These are phyloP conservation scores for Gymnothorax reevesii DNA, from an alignment of 2,797 vertebrate species.

Conservation along the genomic window DNA sequence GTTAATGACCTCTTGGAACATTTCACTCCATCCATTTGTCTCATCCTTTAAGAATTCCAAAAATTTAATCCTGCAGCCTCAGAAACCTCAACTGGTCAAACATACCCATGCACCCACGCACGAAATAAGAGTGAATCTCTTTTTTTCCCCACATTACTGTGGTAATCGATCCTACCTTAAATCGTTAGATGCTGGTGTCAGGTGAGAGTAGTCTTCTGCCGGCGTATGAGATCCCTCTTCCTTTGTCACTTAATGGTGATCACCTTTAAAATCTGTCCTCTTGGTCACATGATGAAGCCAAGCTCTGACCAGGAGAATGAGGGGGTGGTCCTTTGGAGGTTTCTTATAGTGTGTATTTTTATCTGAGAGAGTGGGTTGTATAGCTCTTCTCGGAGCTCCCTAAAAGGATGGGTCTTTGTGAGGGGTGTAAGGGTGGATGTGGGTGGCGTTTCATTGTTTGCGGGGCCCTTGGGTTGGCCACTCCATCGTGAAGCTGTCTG, in stretches of 20 bases:
- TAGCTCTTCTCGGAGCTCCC: conserved; percentile 57
- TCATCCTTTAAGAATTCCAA: not conserved
- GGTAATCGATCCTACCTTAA: conserved; percentile 36
- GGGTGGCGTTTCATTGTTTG: conserved; percentile 16
- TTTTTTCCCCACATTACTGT: conserved; percentile 5
- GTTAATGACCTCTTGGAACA: not conserved
- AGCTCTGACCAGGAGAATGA: conserved; percentile 43
- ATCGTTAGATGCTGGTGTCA: conserved; percentile 15
- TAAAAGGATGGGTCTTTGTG: conserved; percentile 56
- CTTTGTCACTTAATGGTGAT: not conserved
- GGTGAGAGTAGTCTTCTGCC: conserved; percentile 27
- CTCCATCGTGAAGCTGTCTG: not conserved
- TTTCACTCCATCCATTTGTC: not conserved
- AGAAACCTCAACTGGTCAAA: not conserved
- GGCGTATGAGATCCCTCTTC: not conserved
- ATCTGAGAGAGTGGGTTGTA: conserved; percentile 47
- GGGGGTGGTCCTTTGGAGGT: conserved; percentile 38
- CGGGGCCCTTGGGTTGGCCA: not conserved
- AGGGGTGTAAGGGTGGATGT: not conserved
- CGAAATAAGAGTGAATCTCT: not conserved
- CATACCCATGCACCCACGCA: not conserved
- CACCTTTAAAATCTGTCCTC: not conserved
- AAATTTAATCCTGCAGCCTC: not conserved
- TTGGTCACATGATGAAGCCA: not conserved
- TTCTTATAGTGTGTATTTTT: conserved; percentile 68